Base-by-base conservation (phyloP, 1,140 invertebrate genomes). In the Leptinotarsa texana region DNA sequence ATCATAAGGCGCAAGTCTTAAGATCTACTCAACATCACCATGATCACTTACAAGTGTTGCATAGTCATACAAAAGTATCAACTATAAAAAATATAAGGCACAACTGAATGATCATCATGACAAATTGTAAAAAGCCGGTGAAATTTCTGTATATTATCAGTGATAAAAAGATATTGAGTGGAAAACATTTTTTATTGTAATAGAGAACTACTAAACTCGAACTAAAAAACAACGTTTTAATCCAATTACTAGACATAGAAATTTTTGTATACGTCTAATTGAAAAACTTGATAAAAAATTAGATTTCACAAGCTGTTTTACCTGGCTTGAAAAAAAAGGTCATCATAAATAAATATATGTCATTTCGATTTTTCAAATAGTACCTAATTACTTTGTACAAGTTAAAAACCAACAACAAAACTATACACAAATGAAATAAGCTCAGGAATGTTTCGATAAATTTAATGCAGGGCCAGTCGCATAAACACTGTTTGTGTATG, bases 11-110 rank as follows among this genome's bases (percentile, higher is more conserved):
- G 75, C 69, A 76, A 80, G 76, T 78, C 63, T 79, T 76, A 69
- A 72, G 65, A 70, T 74, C 68, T 68, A 76, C 71, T 73, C 69
- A 69, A 73, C 71, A 70, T 75, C 74, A 75, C 74, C 68, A 71
- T 63, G 21, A 74, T 61, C 63, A 62, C 73, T 62, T 18, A 24
- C 51, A 57, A 57, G 51, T 57, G 51, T 57, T 57, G 51, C 51
- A 73, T 57, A 73, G 68, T 75, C 22, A 66, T 72, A 77, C 77
- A 76, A 78, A 75, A 79, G 84, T 86, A 87, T 84, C 83, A 86
- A 86, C 85, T 81, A 84, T 82, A 83, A 74, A 74, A 74, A 69
- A 75, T 73, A 78, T 79, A 79, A 79, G 78, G 78, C 78, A 79
- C 78, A 74, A 70, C 72, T 66, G 51, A 73, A 70, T 71, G 17